Conservation (phyloP, 2,888 invertebrate species). For the Brachyptera risi region DNA sequence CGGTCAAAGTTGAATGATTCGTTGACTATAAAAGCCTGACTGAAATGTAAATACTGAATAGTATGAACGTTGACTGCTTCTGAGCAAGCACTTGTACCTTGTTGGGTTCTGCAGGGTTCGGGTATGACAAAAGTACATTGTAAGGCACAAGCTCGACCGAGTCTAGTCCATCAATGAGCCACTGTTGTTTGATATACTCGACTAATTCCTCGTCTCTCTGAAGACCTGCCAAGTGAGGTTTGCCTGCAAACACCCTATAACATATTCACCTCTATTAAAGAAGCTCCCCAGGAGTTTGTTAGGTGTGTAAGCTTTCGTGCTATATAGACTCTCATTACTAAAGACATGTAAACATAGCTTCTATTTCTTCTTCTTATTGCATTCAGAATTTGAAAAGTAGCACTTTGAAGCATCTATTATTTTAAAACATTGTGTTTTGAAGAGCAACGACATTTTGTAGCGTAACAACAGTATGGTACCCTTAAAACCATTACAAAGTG, state of each 20-base stretch:
- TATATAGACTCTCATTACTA: too few species aligned
- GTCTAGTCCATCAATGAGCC: conserved; percentile 7
- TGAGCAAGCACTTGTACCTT: not conserved
- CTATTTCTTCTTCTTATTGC: too few species aligned
- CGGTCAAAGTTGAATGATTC: too few species aligned
- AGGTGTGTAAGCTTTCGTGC: not conserved
- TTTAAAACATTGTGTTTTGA: too few species aligned
- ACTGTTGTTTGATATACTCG: not conserved
- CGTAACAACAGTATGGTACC: too few species aligned
- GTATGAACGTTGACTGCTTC: not conserved
- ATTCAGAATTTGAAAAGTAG: too few species aligned
- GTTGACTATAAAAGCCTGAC: too few species aligned
- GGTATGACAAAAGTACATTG: conserved; percentile 2
- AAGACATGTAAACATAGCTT: too few species aligned
- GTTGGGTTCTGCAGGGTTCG: not conserved
- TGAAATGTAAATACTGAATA: too few species aligned
- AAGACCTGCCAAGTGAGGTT: conserved; percentile 1
- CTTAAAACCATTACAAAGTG: too few species aligned
- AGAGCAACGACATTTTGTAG: too few species aligned
- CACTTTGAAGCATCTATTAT: too few species aligned
- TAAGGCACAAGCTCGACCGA: not conserved
- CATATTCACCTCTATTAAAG: not conserved
- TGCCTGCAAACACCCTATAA: not conserved
- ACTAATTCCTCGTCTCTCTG: not conserved
- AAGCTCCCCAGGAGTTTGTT: not conserved